Percentiles rank a stretch among this genome's conserved stretches.
phyloP scores from a whole-genome alignment of 2,113 vertebrate genomes.

The Siniperca knerii region DNA sequence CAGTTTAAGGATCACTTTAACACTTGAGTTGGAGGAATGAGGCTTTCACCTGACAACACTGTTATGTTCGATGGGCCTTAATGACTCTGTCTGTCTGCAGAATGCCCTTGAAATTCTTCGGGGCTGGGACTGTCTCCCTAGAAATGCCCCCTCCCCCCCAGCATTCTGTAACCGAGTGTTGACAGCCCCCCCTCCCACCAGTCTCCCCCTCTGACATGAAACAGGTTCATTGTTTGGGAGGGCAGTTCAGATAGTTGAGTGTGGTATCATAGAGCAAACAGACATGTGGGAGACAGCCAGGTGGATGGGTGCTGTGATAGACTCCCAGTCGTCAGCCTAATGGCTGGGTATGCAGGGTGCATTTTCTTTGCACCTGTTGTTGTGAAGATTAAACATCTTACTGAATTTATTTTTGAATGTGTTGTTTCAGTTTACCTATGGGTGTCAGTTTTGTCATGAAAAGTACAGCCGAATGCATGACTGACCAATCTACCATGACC shows the following conservation, averaged over 20 bases:
- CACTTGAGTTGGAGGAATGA: background rate
- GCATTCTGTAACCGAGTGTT: conserved; percentile 58
- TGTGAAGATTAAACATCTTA: background rate
- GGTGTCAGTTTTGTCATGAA: background rate
- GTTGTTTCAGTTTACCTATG: background rate
- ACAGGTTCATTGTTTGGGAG: conserved; percentile 71
- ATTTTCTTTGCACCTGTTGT: background rate
- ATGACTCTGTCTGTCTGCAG: conserved; percentile 53
- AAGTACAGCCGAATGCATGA: background rate
- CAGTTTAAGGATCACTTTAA: background rate
- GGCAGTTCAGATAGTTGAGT: conserved; percentile 43
- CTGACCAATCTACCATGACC: background rate
- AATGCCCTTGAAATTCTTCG: conserved; percentile 65
- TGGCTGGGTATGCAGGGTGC: conserved; percentile 2
- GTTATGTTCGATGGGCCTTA: conserved; percentile 28
- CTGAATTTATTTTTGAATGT: background rate
- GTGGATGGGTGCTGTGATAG: conserved; percentile 44
- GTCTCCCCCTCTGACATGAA: conserved; percentile 60
- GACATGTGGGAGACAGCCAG: conserved; percentile 60
- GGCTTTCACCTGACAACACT: conserved; percentile 19
- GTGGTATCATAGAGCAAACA: conserved; percentile 61
- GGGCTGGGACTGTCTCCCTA: conserved; percentile 44
- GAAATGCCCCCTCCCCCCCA: conserved; percentile 43
- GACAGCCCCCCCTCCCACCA: conserved; percentile 27
- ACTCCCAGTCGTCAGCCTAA: conserved; percentile 49